Base-by-base conservation (phyloP, 2,797 vertebrate species). In the Sarcophilus harrisii region DNA sequence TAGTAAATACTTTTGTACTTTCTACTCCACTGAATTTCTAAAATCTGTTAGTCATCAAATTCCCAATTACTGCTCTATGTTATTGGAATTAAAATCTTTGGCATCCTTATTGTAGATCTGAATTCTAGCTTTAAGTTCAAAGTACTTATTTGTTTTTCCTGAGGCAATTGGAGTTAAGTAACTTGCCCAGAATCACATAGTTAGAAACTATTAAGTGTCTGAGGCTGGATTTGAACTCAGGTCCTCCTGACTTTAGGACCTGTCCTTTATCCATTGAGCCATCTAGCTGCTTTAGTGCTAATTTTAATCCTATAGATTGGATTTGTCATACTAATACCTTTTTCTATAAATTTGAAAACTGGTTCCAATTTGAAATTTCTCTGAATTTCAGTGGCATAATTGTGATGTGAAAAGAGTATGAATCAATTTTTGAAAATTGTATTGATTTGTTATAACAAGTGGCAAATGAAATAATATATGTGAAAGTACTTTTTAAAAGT, bases 71-170 rank as follows among this genome's bases (percentile, higher is more conserved):
- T 73, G 38, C 14, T 90, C 89, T 94, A 58, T 93, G 94, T 27
- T 81, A 55, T 92, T 89, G n/a, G 92, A 91, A 91, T n/a, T 66
- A 96, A 73, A 94, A 94, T n/a, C 16, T 66, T 52, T 1, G 38
- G 45, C 9, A 87, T 96, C 96, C 92, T 96, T 90, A 92, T 9
- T 4, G 62, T 57, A 91, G 52, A 93, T 4, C 57, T 62, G 94
- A 87, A 93, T 95, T 89, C 18, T 62, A 28, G 28, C 16, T 94
- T 45, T 81, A 59, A 57, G 12, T 57, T 58, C 91, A 28, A 55
- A 94, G 60, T 89, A 58, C 10, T 55, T 55, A 55, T 55, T 55
- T 55, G 54, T 55, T 55, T 55, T 55, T 55, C 54, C 54, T 55
- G 54, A 55, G 54, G 54, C 54, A 55, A 55, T 55, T 55, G 54